Conservation (phyloP, 2,113 vertebrate genomes). For the Cavia porcellus region DNA sequence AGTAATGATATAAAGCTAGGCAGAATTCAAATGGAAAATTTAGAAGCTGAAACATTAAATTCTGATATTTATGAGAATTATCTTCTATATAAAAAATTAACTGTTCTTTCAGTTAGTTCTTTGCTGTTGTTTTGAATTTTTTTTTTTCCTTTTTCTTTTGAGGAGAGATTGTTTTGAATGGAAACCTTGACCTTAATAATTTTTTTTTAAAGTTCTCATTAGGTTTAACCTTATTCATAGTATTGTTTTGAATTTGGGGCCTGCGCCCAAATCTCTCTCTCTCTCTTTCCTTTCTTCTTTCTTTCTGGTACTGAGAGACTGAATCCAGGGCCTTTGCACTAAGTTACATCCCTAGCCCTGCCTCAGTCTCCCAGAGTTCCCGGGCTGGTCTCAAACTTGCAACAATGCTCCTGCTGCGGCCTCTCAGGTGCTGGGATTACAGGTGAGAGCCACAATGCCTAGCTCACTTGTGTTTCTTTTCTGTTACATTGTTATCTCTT, state of each 20-base stretch:
- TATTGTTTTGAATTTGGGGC: conserved; percentile 35
- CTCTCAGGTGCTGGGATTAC: no score
- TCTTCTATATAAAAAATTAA: conserved; percentile 45
- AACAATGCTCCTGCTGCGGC: no score
- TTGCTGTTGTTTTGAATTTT: not conserved
- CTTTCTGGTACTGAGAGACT: not conserved
- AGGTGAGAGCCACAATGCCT: no score
- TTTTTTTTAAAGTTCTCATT: not conserved
- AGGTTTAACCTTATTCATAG: not conserved
- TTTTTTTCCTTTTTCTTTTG: not conserved
- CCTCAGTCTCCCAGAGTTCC: not conserved
- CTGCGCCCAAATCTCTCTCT: not conserved
- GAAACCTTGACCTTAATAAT: not conserved
- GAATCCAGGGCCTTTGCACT: not conserved
- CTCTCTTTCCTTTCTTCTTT: not conserved
- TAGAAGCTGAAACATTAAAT: conserved; percentile 51
- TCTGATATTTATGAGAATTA: conserved; percentile 30
- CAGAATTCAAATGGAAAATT: conserved; percentile 58
- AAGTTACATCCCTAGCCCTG: not conserved
- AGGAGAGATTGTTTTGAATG: conserved; percentile 38
- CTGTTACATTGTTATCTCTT: not conserved
- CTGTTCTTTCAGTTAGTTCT: not conserved
- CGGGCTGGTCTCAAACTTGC: no score
- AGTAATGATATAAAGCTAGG: conserved; percentile 39
- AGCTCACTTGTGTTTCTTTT: not conserved